phyloP scores from a whole-genome alignment of 2,797 vertebrate species.

The Anabas testudineus region DNA sequence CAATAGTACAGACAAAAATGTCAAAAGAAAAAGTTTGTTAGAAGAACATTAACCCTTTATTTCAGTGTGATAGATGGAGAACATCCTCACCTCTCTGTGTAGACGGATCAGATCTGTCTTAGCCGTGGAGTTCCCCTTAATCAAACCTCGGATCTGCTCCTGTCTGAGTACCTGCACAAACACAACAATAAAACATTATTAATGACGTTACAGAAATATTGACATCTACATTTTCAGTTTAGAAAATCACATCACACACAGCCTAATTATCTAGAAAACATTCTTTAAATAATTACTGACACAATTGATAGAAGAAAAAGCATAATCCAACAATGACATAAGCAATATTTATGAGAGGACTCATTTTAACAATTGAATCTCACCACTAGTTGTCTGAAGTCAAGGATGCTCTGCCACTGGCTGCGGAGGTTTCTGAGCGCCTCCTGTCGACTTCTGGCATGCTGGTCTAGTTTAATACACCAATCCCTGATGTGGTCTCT shows the following conservation, averaged over 20 bases:
- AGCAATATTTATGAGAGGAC: neutral
- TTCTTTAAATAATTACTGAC: neutral
- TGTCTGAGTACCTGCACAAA: slow-evolving; percentile 79
- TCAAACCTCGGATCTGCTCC: slow-evolving; percentile 85
- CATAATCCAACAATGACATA: neutral
- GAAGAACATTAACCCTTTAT: neutral
- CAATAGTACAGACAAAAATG: neutral
- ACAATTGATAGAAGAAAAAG: neutral
- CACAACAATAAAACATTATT: slow-evolving; percentile 17
- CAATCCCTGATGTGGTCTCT: slow-evolving; percentile 76
- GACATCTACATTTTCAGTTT: neutral
- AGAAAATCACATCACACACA: neutral
- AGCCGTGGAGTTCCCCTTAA: slow-evolving; percentile 83
- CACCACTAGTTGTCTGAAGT: slow-evolving; percentile 85
- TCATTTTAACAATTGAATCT: slow-evolving; percentile 25
- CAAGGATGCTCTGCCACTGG: slow-evolving; percentile 84
- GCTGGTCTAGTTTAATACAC: slow-evolving; percentile 76
- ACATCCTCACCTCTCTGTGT: slow-evolving; percentile 78
- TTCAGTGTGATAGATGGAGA: slow-evolving; percentile 10
- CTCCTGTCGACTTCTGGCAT: slow-evolving; percentile 71
- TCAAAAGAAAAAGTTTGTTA: neutral
- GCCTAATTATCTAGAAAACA: neutral
- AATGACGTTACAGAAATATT: slow-evolving; percentile 1
- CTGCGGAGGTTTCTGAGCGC: slow-evolving; percentile 72
- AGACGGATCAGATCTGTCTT: slow-evolving; percentile 78